Percentiles rank a stretch among this genome's conserved stretches.
These are phyloP conservation scores for Damaliscus lunatus DNA, from an alignment of 2,113 vertebrate species.

Conservation along the genomic window DNA sequence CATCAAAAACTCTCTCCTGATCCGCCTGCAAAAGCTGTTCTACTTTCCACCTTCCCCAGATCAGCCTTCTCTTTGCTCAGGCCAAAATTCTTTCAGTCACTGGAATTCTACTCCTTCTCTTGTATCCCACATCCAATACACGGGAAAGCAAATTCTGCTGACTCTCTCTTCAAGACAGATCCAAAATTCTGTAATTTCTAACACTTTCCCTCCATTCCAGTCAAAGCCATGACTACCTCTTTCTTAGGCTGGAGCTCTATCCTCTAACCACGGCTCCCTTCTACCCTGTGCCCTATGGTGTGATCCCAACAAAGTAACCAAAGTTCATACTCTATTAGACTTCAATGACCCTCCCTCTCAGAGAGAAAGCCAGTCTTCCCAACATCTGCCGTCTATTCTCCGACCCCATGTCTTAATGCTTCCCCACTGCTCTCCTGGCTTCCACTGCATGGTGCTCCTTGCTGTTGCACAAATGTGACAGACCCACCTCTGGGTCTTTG, in stretches of 20 bases:
- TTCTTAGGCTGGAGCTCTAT: background rate
- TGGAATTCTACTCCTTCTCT: background rate
- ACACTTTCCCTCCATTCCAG: background rate
- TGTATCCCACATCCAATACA: background rate
- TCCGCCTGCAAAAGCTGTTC: background rate
- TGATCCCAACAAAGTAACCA: background rate
- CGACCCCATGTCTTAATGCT: background rate
- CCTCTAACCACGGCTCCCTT: background rate
- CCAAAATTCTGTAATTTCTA: background rate
- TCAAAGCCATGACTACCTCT: background rate
- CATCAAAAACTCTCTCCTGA: background rate
- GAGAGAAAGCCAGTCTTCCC: background rate
- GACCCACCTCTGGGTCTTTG: background rate
- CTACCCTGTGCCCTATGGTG: no score
- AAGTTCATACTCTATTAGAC: background rate
- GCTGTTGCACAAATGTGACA: background rate
- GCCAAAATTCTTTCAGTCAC: background rate
- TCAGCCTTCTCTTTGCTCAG: background rate
- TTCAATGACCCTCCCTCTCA: background rate
- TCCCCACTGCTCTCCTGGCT: background rate
- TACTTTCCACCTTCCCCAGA: background rate
- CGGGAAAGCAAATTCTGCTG: background rate
- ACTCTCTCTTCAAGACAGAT: background rate
- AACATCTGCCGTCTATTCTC: background rate
- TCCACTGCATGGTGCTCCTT: background rate